Conservation (phyloP, 53 echinoderm and acorn worm genomes). For the Henricia sp. region DNA sequence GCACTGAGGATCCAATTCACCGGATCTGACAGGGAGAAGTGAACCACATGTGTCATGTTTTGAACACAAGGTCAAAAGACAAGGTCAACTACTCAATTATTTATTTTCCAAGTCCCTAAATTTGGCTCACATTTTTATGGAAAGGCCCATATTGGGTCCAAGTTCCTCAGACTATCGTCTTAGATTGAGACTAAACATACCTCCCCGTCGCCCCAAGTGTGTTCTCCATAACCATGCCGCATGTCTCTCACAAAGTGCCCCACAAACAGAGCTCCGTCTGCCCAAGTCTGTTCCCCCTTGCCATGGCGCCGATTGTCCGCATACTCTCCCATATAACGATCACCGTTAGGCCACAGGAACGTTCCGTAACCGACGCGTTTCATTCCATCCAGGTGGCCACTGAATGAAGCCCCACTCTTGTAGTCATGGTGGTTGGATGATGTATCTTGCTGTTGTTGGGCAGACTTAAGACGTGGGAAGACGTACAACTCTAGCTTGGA, state of each 20-base stretch:
- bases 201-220: conserved; percentile 92
- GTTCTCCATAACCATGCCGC: conserved; percentile 91
- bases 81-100: too few species aligned
- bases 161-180: too few species aligned
- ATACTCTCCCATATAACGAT: conserved; percentile 86
- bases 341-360: conserved; percentile 95
- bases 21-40: too few species aligned
- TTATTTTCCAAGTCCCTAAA: too few species aligned
- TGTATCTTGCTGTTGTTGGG: conserved; percentile 59
- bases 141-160: too few species aligned
- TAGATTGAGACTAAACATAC: too few species aligned
- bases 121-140: too few species aligned
- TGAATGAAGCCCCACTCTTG: conserved; percentile 91
- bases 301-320: conserved; percentile 88
- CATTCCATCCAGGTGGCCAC: conserved; percentile 80
- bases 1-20: too few species aligned
- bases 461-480: conserved; percentile 89
- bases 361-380: conserved; percentile 81
- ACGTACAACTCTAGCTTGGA: conserved; percentile 85
- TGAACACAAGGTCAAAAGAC: too few species aligned
- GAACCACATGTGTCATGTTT: too few species aligned
- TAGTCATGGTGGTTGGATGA: conserved; percentile 77
- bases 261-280: conserved; percentile 81
- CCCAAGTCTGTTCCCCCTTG: conserved; percentile 90
- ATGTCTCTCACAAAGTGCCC: conserved; percentile 88